Evolutionary conservation across 2,888 invertebrate species (phyloP), one percentile per base, ranked within the genome.

Genomic region (Lasius fuliginosus): DNA sequence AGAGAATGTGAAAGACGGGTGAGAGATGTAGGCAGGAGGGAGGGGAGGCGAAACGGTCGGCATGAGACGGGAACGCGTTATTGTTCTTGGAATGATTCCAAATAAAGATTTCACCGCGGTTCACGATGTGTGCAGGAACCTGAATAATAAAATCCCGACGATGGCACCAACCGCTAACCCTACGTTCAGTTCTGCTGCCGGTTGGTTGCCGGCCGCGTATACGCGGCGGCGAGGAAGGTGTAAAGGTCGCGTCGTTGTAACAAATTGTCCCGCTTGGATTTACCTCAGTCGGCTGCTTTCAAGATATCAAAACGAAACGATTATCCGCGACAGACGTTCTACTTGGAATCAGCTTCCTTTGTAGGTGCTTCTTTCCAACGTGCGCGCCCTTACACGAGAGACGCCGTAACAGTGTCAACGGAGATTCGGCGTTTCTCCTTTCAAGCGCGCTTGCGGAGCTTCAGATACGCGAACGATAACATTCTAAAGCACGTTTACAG

Each of bases 81-180:
- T 95, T 95, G 94, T 95, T 95, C 95, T 93, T 94, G 94, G 95
- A 95, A 95, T 94, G 95, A 95, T 95, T 94, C 93, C 92, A 94
- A 95, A 95, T 95, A 94, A 95, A 95, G 95, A 95, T 95, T 95
- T 94, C 93, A 93, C 91, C 92, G 92, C 90, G 40, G 68, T 68
- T 68, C 91, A 91, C 90, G 88, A 89, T 90, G 91, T 88, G 91
- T 91, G 53, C 53, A 93, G 92, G 91, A 94, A 94, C 93, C 92
- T 91, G 94, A 94, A 94, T 94, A 94, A 95, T 94, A 94, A 95
- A 94, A 94, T 93, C 88, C 89, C 87, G 85, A 86, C 87, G 91
- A 91, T 88, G 85, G 88, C 85, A 86, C 88, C 83, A 68, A 81
- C 46, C 90, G 91, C 90, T 92, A 91, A 91, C 91, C 90, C 71